Conservation (phyloP, 2,113 vertebrate species). For the Odontesthes bonariensis region DNA sequence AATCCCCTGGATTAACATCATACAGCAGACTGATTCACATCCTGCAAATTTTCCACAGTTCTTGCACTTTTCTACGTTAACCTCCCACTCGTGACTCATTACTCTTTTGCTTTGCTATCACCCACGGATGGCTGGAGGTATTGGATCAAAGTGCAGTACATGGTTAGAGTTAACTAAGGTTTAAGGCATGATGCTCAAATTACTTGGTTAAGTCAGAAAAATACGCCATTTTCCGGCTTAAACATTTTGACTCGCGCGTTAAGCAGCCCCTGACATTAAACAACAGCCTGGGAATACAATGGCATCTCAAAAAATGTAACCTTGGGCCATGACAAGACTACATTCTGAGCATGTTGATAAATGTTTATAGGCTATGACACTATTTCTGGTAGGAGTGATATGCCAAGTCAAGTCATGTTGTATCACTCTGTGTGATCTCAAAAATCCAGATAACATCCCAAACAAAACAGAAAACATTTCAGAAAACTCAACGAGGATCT, state of each 20-base stretch:
- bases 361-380: no score
- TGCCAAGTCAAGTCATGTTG: no score
- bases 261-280: no score
- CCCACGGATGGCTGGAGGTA: neutral
- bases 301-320: no score
- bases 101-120: neutral
- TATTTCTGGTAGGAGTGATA: no score
- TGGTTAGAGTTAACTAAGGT: neutral
- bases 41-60: neutral
- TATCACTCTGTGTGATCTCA: no score
- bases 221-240: neutral
- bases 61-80: neutral
- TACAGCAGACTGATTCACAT: neutral
- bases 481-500: no score
- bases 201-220: neutral
- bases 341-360: neutral
- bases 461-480: no score
- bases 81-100: no score
- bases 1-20: neutral
- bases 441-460: no score
- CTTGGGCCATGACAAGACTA: neutral
- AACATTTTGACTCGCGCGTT: neutral
- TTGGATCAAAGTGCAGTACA: neutral
- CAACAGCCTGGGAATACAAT: no score
- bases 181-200: no score